Conservation (phyloP, 2,888 invertebrate species). For the Frankliniella intonsa region DNA sequence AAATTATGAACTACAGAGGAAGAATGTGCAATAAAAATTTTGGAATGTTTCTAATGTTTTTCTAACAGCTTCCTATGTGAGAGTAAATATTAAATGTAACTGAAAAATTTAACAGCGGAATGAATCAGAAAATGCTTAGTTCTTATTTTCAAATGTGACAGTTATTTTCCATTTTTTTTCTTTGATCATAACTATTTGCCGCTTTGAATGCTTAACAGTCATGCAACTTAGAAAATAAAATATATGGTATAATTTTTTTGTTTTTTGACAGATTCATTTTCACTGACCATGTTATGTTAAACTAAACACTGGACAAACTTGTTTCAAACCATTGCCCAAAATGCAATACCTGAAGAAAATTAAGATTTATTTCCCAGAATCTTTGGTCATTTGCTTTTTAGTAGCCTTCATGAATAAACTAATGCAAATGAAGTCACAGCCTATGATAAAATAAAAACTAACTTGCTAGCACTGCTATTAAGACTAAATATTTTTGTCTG, state of each 20-base stretch:
- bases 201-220: too few relatives aligned
- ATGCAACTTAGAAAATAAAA: too few relatives aligned
- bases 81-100: background rate
- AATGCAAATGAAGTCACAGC: conserved; percentile 18
- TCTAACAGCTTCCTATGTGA: background rate
- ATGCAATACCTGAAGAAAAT: too few relatives aligned
- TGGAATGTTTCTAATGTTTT: background rate
- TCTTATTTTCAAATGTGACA: too few relatives aligned
- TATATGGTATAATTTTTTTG: too few relatives aligned
- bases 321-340: too few relatives aligned
- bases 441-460: conserved; percentile 1
- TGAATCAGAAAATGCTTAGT: background rate
- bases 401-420: background rate
- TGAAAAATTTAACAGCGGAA: background rate
- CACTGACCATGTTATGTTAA: too few relatives aligned
- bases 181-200: background rate
- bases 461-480: background rate
- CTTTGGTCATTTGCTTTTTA: background rate
- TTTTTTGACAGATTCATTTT: too few relatives aligned
- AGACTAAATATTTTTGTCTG: background rate
- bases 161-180: too few relatives aligned
- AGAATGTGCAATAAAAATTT: conserved; percentile 9
- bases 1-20: background rate
- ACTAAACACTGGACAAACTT: too few relatives aligned
- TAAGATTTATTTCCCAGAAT: background rate